These are phyloP conservation scores for Zaprionus africanus DNA, from an alignment of 1,140 invertebrate species.

Conservation along the genomic window DNA sequence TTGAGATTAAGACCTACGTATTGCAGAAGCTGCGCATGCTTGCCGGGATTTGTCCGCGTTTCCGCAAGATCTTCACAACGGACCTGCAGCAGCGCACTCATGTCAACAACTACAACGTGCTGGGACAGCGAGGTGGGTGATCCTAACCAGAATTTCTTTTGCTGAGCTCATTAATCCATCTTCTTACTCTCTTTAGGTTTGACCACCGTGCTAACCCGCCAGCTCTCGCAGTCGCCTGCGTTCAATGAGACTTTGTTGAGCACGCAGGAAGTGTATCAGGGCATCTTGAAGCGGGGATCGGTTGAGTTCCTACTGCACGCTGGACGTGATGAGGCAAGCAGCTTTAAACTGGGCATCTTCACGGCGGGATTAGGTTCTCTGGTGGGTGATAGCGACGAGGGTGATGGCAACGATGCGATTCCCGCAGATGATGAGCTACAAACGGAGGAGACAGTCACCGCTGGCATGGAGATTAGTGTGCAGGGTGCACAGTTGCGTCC, in stretches of 20 bases:
- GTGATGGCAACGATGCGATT: constrained; percentile 78
- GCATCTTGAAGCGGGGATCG: constrained; percentile 90
- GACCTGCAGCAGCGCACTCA: constrained; percentile 84
- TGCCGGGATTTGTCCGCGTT: constrained; percentile 85
- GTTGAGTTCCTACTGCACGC: constrained; percentile 90
- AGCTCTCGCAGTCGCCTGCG: constrained; percentile 86
- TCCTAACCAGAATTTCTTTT: background rate
- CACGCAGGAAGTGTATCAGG: constrained; percentile 90
- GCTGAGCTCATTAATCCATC: background rate
- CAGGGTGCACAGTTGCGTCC: constrained; percentile 92
- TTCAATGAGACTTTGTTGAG: constrained; percentile 90
- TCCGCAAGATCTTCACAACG: constrained; percentile 83
- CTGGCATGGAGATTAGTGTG: constrained; percentile 93
- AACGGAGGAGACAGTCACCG: constrained; percentile 87
- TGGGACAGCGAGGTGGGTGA: constrained; percentile 86
- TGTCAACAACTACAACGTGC: constrained; percentile 88
- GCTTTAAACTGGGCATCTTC: constrained; percentile 90
- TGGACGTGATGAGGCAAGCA: constrained; percentile 85
- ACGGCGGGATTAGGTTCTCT: constrained; percentile 90
- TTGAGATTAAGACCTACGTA: constrained; percentile 89
- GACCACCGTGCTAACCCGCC: constrained; percentile 89
- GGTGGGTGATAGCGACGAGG: constrained; percentile 86
- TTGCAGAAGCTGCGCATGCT: constrained; percentile 88
- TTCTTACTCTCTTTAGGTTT: constrained; percentile 84
- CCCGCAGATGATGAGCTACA: constrained; percentile 86